Evolutionary conservation across 2,888 invertebrate genomes (phyloP), one percentile per base, ranked within the genome.

Genomic region (Drosophila dives): DNA sequence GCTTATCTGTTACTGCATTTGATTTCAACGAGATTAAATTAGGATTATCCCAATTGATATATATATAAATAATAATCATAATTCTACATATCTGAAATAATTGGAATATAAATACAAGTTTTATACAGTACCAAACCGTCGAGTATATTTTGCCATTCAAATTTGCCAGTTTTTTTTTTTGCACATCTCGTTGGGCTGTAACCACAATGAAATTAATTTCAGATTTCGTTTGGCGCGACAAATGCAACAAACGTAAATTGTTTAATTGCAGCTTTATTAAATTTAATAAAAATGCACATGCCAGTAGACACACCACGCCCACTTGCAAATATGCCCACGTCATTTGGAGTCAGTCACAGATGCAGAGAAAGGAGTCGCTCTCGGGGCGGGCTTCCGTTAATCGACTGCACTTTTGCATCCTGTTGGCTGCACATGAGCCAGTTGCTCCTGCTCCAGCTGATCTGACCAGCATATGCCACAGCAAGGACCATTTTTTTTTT

Each of bases 341-440:
- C 36, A n/a, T 33, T 42, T 58, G 38, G 12, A 60, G 59, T 17
- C 67, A 73, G 64, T 63, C 64, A 61, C 55, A 73, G 63, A 53
- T 70, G 54, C 50, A 26, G 65, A 34, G 54, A 38, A 54, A 58
- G 66, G 75, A 75, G 33, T 64, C 73, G 75, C 61, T 61, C 64
- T 75, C 63, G 72, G 54, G 38, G 71, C 71, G 54, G 38, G 71
- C 70, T 74, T 75, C 76, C 82, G 89, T 89, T 86, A 86, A 86
- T 89, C 89, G 89, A 89, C 89, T 89, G 85, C 89, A 89, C 89
- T 86, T 89, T 81, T 71, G 84, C 80, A 86, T 84, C 69, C 85
- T 81, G 79, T 77, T 81, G 67, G 70, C 77, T 73, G 89, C 71
- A 50, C 82, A 72, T 65, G 26, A 63, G 54, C 36, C 76, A 73